These are phyloP conservation scores for Noctua fimbriata DNA, from an alignment of 2,888 invertebrate species.

Conservation along the genomic window DNA sequence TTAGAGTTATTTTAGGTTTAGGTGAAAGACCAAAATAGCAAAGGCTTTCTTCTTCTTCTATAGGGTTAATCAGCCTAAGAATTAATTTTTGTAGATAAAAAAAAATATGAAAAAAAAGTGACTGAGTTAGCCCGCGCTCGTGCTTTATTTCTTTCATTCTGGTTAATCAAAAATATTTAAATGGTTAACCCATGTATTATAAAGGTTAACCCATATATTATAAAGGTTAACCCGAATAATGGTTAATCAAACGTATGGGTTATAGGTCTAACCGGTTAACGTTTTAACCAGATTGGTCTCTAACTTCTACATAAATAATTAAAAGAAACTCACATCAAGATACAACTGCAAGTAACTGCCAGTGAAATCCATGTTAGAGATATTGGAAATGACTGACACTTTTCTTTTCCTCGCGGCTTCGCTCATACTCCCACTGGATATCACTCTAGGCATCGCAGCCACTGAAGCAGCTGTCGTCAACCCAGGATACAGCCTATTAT, in stretches of 20 bases:
- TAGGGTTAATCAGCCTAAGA: too few species aligned
- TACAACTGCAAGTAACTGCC: constrained; percentile 93
- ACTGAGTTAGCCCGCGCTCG: too few species aligned
- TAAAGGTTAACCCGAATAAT: background rate
- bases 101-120: too few species aligned
- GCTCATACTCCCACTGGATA: constrained; percentile 88
- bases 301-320: background rate
- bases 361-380: constrained; percentile 94
- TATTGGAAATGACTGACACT: constrained; percentile 93
- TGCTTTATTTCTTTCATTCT: background rate
- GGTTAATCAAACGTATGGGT: background rate
- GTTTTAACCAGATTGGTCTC: background rate
- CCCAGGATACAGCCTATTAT: constrained; percentile 75
- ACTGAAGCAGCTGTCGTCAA: constrained; percentile 87
- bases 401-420: constrained; percentile 90
- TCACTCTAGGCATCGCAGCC: constrained; percentile 87
- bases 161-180: too few species aligned
- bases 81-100: too few species aligned
- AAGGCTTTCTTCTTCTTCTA: too few species aligned
- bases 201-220: background rate
- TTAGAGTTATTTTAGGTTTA: too few species aligned
- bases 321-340: constrained; percentile 88
- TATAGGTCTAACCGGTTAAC: background rate
- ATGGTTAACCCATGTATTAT: background rate
- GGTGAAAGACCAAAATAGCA: too few species aligned